A percentile compares a stretch with the other conserved stretches of the same genome.
phyloP scores from a whole-genome alignment of 2,113 vertebrate genomes.

The Boleophthalmus pectinirostris region DNA sequence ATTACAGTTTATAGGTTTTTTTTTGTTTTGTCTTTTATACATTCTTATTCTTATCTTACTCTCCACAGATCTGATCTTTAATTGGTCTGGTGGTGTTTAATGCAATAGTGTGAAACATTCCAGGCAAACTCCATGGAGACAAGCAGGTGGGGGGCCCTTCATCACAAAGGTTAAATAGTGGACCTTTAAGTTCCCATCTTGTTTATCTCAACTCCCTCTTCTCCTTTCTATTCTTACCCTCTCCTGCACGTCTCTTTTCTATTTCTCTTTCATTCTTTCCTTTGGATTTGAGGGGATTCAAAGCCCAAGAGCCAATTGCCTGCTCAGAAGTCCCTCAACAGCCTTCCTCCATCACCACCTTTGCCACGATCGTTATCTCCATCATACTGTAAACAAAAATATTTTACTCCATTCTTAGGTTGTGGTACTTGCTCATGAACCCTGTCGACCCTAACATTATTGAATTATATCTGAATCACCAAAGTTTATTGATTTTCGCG shows the following conservation, averaged over 20 bases:
- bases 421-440: not conserved
- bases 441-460: not conserved
- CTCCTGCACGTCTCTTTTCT: not conserved
- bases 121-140: no score
- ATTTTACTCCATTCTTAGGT: not conserved
- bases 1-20: no score
- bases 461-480: not conserved
- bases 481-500: not conserved
- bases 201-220: not conserved
- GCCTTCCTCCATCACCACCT: not conserved
- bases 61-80: no score
- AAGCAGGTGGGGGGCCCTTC: no score
- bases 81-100: no score
- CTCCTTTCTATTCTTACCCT: not conserved
- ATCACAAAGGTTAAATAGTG: no score
- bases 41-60: no score
- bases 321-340: not conserved
- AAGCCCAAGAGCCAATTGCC: not conserved
- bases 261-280: not conserved
- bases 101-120: no score
- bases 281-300: not conserved
- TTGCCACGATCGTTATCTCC: not conserved
- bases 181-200: not conserved
- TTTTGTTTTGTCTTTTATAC: no score
- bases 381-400: not conserved